Conservation (phyloP, 2,888 invertebrate species). For the Anoncus sp. region DNA sequence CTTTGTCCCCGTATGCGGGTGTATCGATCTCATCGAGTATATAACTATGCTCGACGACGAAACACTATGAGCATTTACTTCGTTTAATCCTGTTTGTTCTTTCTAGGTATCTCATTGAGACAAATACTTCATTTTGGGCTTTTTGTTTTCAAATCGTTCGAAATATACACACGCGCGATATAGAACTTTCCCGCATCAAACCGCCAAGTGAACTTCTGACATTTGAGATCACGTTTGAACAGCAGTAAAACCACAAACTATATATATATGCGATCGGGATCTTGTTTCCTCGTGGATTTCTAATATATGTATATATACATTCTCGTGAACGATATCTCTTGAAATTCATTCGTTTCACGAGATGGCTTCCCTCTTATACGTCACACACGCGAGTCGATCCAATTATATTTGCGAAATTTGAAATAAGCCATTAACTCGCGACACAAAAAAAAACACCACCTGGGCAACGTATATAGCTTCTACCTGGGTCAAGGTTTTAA, state of each 20-base stretch:
- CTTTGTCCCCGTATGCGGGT: conserved; percentile 15
- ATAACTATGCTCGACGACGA: neutral
- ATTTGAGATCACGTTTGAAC: conserved; percentile 38
- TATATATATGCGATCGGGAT: too few species aligned
- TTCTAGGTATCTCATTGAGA: conserved; percentile 7
- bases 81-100: neutral
- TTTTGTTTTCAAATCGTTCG: conserved; percentile 1
- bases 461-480: neutral
- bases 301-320: neutral
- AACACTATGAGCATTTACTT: neutral
- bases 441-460: neutral
- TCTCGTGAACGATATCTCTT: conserved; percentile 3
- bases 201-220: too few species aligned
- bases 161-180: neutral
- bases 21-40: conserved; percentile 45
- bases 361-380: too few species aligned
- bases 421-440: conserved; percentile 13
- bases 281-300: neutral
- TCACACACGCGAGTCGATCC: too few species aligned
- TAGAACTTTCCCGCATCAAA: too few species aligned
- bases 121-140: neutral
- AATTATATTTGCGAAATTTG: neutral
- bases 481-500: conserved; percentile 33
- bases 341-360: too few species aligned
- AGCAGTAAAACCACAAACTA: too few species aligned